Evolutionary conservation across 2,888 invertebrate genomes (phyloP), one percentile per base, ranked within the genome.

Genomic region (Dolichomitus sp.): DNA sequence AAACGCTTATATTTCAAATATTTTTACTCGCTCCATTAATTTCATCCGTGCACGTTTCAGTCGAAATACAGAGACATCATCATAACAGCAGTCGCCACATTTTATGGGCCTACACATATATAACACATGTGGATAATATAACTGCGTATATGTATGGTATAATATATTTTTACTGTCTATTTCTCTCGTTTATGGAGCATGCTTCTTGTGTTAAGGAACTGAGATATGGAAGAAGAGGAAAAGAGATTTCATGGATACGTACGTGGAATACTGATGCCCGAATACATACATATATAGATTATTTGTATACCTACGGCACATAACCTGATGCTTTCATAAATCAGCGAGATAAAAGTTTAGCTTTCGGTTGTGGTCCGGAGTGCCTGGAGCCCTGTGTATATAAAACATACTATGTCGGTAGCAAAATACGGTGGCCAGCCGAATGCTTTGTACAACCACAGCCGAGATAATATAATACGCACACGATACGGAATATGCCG

Each of bases 321-420:
- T n/a, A 52, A 19, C 2, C 19, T 52, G 19, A 17, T 19, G 37
- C 37, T 61, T 61, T 33, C 61, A 61, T 61, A 61, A 37, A 61
- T n/a, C 61, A 61, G 61, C 37, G 61, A 37, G 37, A 61, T 61
- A 61, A 61, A 61, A 61, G 33, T 61, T 61, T 61, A 61, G 17
- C 19, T 17, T 61, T 61, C 40, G 61, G 37, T 61, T 61, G 37
- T 61, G 17, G 19, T 37, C 9, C 40, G 37, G 17, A 9, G 9
- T 23, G 61, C 61, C 61, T 19, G 4, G 33, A 33, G 61, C 61
- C 11, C 17, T 17, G n/a, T n/a, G 19, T 37, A 61, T 61, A 61
- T 6, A 17, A 37, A 19, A 61, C 7, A 37, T 2, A 37, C n/a
- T 40, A 61, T 19, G 19, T 9, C 37, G 9, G 37, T 37, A 37